Percentiles rank a stretch among this genome's conserved stretches.
These are phyloP conservation scores for Rhyacichthys aspro DNA, from an alignment of 2,797 vertebrate species.

Conservation along the genomic window DNA sequence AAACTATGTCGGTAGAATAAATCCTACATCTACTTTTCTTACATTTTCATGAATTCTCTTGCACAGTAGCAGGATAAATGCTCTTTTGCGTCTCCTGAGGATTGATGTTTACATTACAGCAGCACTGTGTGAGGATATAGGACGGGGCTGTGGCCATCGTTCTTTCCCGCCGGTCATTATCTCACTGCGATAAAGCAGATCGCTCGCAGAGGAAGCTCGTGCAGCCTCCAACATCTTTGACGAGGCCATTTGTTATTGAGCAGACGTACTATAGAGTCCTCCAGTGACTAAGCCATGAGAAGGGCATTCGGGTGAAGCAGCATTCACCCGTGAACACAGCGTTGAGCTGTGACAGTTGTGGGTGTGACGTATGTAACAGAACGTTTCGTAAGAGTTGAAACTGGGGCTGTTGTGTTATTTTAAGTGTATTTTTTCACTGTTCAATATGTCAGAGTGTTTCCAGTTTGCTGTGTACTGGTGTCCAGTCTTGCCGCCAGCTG, in stretches of 20 bases:
- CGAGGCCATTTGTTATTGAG: conserved; percentile 36
- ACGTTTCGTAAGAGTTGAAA: too few species aligned
- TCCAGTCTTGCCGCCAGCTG: conserved; percentile 9
- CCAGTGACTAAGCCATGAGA: conserved; percentile 1
- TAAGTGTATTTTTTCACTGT: too few species aligned
- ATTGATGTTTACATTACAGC: neutral
- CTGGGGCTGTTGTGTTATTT: too few species aligned
- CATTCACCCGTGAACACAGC: neutral
- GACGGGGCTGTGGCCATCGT: neutral
- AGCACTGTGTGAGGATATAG: conserved; percentile 2
- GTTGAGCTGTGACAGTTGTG: neutral
- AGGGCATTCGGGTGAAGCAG: conserved; percentile 10
- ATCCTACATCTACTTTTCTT: too few species aligned
- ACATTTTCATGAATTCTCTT: neutral
- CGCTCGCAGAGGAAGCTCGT: conserved; percentile 6
- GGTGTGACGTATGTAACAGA: neutral
- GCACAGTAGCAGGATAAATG: neutral
- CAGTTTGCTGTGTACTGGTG: conserved; percentile 20
- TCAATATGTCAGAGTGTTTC: conserved; percentile 8
- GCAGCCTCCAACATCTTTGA: conserved; percentile 20
- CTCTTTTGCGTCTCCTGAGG: neutral
- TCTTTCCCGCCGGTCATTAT: conserved; percentile 29
- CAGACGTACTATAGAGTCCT: neutral
- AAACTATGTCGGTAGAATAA: too few species aligned
- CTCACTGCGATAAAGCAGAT: conserved; percentile 20